Base-by-base conservation (phyloP, 1,140 invertebrate genomes). In the Vanessa atalanta region DNA sequence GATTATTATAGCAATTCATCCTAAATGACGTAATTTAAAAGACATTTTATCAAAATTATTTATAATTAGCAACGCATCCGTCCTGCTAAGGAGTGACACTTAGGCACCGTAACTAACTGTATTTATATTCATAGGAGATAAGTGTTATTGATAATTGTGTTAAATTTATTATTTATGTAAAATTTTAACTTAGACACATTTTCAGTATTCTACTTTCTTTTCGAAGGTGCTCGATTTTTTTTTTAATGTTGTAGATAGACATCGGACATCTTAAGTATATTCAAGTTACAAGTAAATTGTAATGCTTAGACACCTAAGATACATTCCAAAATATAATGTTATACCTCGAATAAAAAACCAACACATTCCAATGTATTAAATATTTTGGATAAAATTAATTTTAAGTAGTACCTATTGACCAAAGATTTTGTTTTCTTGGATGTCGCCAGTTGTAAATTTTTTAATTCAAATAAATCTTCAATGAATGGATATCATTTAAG, bases 71-170 rank as follows among this genome's bases (percentile, higher is more conserved):
- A 57, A 50, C 31, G 14, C 26, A 77, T 90, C 88, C 88, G 88
- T 90, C 88, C 88, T 82, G 78, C 76, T 83, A 90, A 79, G 78
- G 76, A 88, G 81, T 83, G 88, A 85, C 86, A 85, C 16, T 23
- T 51, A 65, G 61, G 60, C 57, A 61, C 15, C 50, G 20, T 26
- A 57, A 50, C 53, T 57, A 57, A 57, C 16, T 16, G 53, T 60
- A 43, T 9, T 31, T 31, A 43, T 70, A 57, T 80, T 73, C 79
- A 82, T 72, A 83, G 81, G 26, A 82, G 72, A 70, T 74, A 74
- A 77, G 75, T 76, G 15, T 60, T 78, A 66, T 73, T 78, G 72
- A 70, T 69, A 78, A 50, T 76, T 70, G 67, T 70, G 48, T 26
- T 48, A 68, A 71, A 53, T 31, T 43, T 43, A 43, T 31, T 61